Evolutionary conservation across 1,140 invertebrate genomes (phyloP).

Genomic region (Lepidurus arcticus): DNA sequence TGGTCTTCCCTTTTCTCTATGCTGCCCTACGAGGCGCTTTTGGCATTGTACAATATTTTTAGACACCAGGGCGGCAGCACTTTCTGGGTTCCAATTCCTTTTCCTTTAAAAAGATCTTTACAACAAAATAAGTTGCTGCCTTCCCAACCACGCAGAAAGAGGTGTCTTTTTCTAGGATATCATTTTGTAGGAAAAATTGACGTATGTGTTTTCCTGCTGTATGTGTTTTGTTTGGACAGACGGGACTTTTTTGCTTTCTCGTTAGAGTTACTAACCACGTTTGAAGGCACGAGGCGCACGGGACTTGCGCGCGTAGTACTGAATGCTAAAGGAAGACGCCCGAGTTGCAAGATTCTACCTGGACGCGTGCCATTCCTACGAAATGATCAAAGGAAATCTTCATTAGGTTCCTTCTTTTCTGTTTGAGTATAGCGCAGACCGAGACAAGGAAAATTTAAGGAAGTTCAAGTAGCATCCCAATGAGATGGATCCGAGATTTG

Average conservation of each 20-base stretch:
- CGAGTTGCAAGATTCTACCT: not conserved
- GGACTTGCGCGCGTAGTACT: not conserved
- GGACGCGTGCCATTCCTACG: conserved; percentile 20
- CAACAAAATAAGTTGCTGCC: not conserved
- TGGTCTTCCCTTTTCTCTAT: not conserved
- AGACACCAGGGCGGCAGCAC: conserved; percentile 1
- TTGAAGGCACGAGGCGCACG: not conserved
- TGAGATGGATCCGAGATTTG: not conserved
- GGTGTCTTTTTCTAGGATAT: no score
- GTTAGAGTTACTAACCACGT: not conserved
- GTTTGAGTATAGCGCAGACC: not conserved
- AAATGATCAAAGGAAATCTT: conserved; percentile 2
- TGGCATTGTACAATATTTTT: not conserved
- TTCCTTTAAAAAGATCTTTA: not conserved
- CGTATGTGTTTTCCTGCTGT: no score
- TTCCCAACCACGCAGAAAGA: no score
- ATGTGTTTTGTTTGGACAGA: not conserved
- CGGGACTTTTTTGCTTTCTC: not conserved
- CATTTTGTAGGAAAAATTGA: no score
- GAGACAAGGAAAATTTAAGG: not conserved
- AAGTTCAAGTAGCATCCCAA: not conserved
- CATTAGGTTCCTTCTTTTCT: conserved; percentile 12
- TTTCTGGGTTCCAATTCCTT: not conserved
- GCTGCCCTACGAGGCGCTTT: not conserved
- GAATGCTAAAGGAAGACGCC: not conserved